phyloP scores from a whole-genome alignment of 2,888 invertebrate genomes.

The Macropis europaea region DNA sequence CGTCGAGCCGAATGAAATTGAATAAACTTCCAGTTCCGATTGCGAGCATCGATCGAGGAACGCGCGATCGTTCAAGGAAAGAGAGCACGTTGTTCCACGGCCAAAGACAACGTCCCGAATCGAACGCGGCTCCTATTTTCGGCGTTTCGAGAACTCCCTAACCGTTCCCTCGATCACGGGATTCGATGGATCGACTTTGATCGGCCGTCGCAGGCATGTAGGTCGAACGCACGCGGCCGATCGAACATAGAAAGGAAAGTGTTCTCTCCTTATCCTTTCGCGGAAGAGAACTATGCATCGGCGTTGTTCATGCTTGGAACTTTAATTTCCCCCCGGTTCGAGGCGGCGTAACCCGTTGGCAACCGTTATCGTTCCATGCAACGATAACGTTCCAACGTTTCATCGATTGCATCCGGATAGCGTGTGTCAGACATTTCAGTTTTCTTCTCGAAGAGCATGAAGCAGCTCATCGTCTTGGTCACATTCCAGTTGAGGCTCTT shows the following conservation, averaged over 20 bases:
- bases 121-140: constrained; percentile 3
- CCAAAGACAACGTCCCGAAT: too few relatives aligned
- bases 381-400: background rate
- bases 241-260: constrained; percentile 31
- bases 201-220: constrained; percentile 32
- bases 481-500: too few relatives aligned
- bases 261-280: constrained; percentile 18
- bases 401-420: too few relatives aligned
- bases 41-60: too few relatives aligned
- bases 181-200: constrained; percentile 41
- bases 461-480: too few relatives aligned
- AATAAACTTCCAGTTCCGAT: too few relatives aligned
- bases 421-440: too few relatives aligned
- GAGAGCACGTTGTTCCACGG: too few relatives aligned
- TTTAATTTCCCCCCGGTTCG: background rate
- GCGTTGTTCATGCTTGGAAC: constrained; percentile 1
- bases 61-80: too few relatives aligned
- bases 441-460: too few relatives aligned
- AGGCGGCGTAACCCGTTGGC: too few relatives aligned
- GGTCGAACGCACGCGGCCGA: constrained; percentile 19
- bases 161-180: constrained; percentile 2
- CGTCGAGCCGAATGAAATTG: too few relatives aligned
- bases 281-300: constrained; percentile 2
- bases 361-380: background rate
- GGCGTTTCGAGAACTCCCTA: background rate